A percentile compares a stretch with the other conserved stretches of the same genome.
phyloP scores from a whole-genome alignment of 1,140 invertebrate genomes.

The Forficula auricularia region DNA sequence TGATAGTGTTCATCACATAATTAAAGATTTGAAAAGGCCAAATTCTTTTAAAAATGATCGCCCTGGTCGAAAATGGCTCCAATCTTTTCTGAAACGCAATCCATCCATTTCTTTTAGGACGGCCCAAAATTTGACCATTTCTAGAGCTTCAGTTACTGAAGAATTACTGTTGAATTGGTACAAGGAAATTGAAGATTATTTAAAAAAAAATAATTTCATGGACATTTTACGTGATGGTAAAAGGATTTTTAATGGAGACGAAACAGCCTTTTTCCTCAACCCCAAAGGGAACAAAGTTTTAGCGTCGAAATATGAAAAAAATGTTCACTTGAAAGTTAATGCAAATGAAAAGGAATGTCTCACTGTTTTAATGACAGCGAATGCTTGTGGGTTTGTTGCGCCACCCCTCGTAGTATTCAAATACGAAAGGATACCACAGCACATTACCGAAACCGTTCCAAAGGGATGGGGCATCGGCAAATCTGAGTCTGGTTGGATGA shows the following conservation, averaged over 20 bases:
- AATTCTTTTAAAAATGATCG: conserved; percentile 9
- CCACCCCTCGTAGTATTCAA: conserved; percentile 23
- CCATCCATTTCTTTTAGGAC: conserved; percentile 1
- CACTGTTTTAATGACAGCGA: conserved; percentile 10
- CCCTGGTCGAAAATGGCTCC: conserved; percentile 4
- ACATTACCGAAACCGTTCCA: conserved; percentile 14
- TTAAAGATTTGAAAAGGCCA: conserved; percentile 16
- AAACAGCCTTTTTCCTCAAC: conserved; percentile 21
- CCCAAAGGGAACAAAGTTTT: conserved; percentile 20
- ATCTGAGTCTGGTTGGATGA: conserved; percentile 22
- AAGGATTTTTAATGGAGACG: conserved; percentile 25
- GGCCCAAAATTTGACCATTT: conserved; percentile 5
- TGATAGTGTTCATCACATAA: conserved; percentile 22
- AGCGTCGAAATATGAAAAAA: conserved; percentile 17
- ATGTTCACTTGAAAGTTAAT: conserved; percentile 15
- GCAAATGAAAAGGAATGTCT: conserved; percentile 11
- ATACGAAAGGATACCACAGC: conserved; percentile 19
- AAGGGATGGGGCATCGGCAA: conserved; percentile 2
- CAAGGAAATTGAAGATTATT: conserved; percentile 3
- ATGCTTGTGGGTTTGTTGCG: conserved; percentile 6
- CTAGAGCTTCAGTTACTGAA: conserved; percentile 2
- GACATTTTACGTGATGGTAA: conserved; percentile 13
- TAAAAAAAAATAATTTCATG: neutral
- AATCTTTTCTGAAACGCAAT: conserved; percentile 4
- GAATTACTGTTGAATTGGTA: conserved; percentile 2